phyloP scores from a whole-genome alignment of 2,797 vertebrate genomes.

The Chanos chanos region DNA sequence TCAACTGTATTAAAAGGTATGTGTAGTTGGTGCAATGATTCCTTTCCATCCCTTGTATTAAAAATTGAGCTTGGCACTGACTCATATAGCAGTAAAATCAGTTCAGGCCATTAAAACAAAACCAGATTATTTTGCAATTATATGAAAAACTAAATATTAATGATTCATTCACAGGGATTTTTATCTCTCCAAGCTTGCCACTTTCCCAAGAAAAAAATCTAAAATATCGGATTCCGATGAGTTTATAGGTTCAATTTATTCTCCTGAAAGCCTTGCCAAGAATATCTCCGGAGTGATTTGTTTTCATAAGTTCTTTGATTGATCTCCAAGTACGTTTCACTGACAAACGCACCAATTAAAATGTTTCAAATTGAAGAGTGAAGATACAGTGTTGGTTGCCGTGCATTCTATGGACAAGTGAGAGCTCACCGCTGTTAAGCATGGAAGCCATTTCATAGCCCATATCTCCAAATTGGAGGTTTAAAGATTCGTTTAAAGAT shows the following conservation, averaged over 20 bases:
- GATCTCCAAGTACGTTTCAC: slow-evolving; percentile 25
- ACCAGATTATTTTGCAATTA: slow-evolving; percentile 37
- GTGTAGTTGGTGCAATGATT: slow-evolving; percentile 32
- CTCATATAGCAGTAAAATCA: slow-evolving; percentile 17
- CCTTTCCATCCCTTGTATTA: slow-evolving; percentile 21
- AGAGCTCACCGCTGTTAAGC: no score
- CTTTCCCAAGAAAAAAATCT: slow-evolving; percentile 37
- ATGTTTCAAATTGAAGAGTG: slow-evolving; percentile 5
- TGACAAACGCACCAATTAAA: slow-evolving; percentile 36
- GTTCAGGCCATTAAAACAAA: slow-evolving; percentile 36
- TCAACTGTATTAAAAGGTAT: slow-evolving; percentile 28
- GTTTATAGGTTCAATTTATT: slow-evolving; percentile 37
- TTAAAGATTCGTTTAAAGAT: no score
- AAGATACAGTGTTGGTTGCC: neutral
- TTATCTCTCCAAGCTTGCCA: slow-evolving; percentile 19
- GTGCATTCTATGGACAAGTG: no score
- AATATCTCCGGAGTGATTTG: neutral
- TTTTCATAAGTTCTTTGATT: slow-evolving; percentile 18
- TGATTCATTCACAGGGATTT: slow-evolving; percentile 19
- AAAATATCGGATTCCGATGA: slow-evolving; percentile 31
- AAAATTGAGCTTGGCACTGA: slow-evolving; percentile 37
- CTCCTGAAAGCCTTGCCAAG: slow-evolving; percentile 20
- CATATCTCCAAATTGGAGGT: neutral
- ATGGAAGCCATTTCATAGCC: neutral
- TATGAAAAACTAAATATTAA: slow-evolving; percentile 37